A percentile compares a stretch with the other conserved stretches of the same genome.
Evolutionary conservation across 1,140 invertebrate species (phyloP).

Genomic region (Bombus affinis): DNA sequence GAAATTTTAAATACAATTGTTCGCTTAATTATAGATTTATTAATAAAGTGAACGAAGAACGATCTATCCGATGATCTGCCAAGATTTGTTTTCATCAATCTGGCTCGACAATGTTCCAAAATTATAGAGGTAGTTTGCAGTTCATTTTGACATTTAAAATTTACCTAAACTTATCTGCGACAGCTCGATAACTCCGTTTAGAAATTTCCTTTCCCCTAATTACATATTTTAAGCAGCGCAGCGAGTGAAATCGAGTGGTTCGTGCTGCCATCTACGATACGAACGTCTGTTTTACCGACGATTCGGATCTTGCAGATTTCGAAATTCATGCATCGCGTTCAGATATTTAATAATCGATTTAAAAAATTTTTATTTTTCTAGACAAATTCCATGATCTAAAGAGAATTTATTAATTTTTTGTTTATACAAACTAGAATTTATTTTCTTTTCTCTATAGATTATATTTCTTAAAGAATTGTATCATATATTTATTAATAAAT

Average conservation of each 20-base stretch:
- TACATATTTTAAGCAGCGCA: not conserved
- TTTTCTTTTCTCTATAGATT: not conserved
- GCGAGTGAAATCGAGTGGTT: slow-evolving; percentile 25
- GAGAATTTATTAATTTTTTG: not conserved
- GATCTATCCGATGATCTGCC: not conserved
- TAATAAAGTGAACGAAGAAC: not conserved
- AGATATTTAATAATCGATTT: not conserved
- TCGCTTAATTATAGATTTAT: slow-evolving; percentile 4
- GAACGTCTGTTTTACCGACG: slow-evolving; percentile 57
- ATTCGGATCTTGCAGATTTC: not conserved
- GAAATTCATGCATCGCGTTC: not conserved
- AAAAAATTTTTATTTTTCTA: not conserved
- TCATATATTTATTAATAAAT: not conserved
- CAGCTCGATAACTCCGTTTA: slow-evolving; percentile 1
- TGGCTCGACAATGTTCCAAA: slow-evolving; percentile 19
- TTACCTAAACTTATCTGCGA: not conserved
- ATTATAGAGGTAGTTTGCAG: slow-evolving; percentile 1
- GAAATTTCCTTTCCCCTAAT: slow-evolving; percentile 15
- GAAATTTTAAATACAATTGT: not conserved
- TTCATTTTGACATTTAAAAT: slow-evolving; percentile 3
- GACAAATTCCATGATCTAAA: not conserved
- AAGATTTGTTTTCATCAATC: slow-evolving; percentile 25
- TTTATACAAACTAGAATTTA: not conserved
- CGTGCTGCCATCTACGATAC: slow-evolving; percentile 61
- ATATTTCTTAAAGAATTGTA: not conserved